A percentile compares a stretch with the other conserved stretches of the same genome.
Conservation (phyloP, 2,888 invertebrate genomes). For the Synergus umbraculus region DNA sequence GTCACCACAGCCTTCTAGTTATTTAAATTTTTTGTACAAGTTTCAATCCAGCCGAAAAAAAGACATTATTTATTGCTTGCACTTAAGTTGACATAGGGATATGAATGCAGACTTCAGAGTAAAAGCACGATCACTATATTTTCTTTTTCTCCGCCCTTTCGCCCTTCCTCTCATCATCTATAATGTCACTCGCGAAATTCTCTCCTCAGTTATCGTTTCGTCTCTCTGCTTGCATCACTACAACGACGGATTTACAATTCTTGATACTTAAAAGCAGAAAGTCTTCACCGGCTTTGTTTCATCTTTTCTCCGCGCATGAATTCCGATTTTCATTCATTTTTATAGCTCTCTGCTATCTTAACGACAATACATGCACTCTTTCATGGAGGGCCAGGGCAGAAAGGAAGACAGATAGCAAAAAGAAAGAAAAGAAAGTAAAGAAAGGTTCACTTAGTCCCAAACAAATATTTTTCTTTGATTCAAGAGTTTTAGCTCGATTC, state of each 20-base stretch:
- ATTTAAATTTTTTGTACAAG: slow-evolving; percentile 25
- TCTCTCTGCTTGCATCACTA: slow-evolving; percentile 26
- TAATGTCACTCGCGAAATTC: slow-evolving; percentile 25
- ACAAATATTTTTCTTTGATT: not conserved
- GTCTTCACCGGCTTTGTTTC: slow-evolving; percentile 21
- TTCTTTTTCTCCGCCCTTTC: slow-evolving; percentile 37
- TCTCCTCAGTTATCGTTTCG: slow-evolving; percentile 33
- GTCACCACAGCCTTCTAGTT: slow-evolving; percentile 44
- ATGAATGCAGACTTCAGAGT: slow-evolving; percentile 20
- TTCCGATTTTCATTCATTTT: slow-evolving; percentile 24
- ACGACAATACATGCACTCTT: slow-evolving; percentile 12
- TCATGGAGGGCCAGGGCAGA: slow-evolving; percentile 42
- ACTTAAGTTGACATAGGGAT: slow-evolving; percentile 41
- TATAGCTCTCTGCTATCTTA: slow-evolving; percentile 23
- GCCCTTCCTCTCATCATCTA: slow-evolving; percentile 38
- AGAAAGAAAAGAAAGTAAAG: not conserved
- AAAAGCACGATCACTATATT: slow-evolving; percentile 49
- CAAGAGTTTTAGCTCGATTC: not conserved
- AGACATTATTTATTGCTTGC: slow-evolving; percentile 8
- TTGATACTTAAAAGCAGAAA: slow-evolving; percentile 31
- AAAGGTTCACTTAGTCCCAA: not conserved
- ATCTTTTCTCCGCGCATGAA: slow-evolving; percentile 21
- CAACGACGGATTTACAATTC: slow-evolving; percentile 34
- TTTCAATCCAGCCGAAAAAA: not conserved
- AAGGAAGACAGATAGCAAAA: slow-evolving; percentile 29